These are phyloP conservation scores for Limnephilus marmoratus DNA, from an alignment of 2,888 invertebrate genomes.

Conservation along the genomic window DNA sequence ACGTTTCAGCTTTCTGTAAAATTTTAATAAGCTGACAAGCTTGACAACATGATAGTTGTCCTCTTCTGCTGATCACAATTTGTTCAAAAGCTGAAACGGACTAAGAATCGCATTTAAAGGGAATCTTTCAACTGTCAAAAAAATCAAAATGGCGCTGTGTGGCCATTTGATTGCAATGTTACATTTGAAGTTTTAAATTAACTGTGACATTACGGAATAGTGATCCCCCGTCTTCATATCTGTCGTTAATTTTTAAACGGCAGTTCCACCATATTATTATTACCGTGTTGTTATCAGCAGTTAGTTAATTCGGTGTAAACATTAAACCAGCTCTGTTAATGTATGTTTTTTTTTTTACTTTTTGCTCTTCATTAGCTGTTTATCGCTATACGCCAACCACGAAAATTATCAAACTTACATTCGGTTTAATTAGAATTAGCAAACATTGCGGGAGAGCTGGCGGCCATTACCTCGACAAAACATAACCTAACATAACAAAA, in stretches of 20 bases:
- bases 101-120: too few relatives aligned
- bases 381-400: not conserved
- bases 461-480: not conserved
- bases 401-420: not conserved
- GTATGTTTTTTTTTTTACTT: not conserved
- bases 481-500: too few relatives aligned
- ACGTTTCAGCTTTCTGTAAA: too few relatives aligned
- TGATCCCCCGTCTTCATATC: not conserved
- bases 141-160: too few relatives aligned
- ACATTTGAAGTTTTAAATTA: too few relatives aligned
- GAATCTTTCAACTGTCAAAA: too few relatives aligned
- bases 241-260: not conserved
- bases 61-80: too few relatives aligned
- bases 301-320: not conserved
- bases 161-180: too few relatives aligned
- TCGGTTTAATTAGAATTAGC: not conserved
- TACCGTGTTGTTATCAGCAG: not conserved
- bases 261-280: not conserved
- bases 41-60: too few relatives aligned
- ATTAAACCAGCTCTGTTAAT: not conserved
- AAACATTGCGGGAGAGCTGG: not conserved
- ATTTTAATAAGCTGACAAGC: too few relatives aligned
- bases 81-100: too few relatives aligned
- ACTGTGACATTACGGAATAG: not conserved
- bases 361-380: not conserved